Evolutionary conservation across 2,888 invertebrate genomes (phyloP).

Genomic region (Punctoribates punctum): DNA sequence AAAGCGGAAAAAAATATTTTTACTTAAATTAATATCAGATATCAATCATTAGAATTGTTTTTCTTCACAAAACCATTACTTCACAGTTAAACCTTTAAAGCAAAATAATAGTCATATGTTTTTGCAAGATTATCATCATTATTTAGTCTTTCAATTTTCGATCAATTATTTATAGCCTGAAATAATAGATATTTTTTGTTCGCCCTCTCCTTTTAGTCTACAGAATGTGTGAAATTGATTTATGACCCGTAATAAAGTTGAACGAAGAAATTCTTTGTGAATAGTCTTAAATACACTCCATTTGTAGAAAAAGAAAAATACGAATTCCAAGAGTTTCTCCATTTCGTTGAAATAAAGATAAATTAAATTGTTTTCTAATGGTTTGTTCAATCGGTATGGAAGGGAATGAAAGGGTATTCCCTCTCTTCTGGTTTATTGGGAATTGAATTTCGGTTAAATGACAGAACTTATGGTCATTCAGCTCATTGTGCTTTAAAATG

Average conservation of each 20-base stretch:
- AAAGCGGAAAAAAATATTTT: no score
- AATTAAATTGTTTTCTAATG: constrained; percentile 4
- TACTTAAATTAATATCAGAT: constrained; percentile 3
- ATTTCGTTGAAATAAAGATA: neutral
- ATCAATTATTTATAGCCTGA: no score
- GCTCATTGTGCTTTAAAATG: no score
- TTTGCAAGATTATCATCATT: no score
- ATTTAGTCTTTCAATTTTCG: no score
- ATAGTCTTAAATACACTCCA: neutral
- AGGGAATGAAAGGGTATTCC: neutral
- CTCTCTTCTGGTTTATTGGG: neutral
- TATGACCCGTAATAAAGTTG: neutral
- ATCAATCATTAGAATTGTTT: constrained; percentile 1
- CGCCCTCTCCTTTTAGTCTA: no score
- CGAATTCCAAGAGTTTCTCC: neutral
- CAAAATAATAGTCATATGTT: no score
- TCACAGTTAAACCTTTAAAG: no score
- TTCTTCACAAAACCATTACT: no score
- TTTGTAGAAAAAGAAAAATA: neutral
- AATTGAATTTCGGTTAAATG: no score
- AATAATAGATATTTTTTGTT: no score
- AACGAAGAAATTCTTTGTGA: neutral
- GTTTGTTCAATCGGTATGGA: neutral
- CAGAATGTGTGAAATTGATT: neutral
- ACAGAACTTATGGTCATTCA: no score